Evolutionary conservation across 2,797 vertebrate genomes (phyloP), one percentile per base, ranked within the genome.

Genomic region (Microchirus variegatus): DNA sequence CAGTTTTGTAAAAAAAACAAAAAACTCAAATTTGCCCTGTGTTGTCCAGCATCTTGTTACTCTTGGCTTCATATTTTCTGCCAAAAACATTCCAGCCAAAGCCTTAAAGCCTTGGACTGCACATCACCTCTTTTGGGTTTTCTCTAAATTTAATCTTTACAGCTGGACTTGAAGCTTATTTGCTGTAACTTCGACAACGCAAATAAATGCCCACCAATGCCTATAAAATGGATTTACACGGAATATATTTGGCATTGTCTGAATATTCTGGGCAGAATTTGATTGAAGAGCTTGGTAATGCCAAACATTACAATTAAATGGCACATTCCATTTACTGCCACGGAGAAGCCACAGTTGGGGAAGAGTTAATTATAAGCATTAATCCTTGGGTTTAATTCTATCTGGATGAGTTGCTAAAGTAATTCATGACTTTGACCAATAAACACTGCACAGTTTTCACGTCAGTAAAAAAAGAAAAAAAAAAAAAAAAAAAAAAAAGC

Each of bases 121-220:
- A 10, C 52, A 19, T 51, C 3, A 7, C 35, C 51, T 77, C 59
- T 65, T 75, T 74, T 70, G 17, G 53, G 56, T 57, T 40, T 38
- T 31, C 65, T 68, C 73, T 79, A 82, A 77, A 82, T 48, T 63
- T 64, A 69, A 70, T 68, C 19, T 61, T 78, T 60, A 70, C 45
- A 66, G 63, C 38, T 60, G 37, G 46, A 60, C 5, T 56, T 59
- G 1, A 14, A 52, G 41, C 44, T 50, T 59, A 31, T 36, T 10
- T 35, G 47, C 31, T 22, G 52, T 18, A 40, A 8, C 46, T 49
- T 63, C 44, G n/a, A 45, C 45, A 38, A 37, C 54, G 37, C 11
- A 13, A 36, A 37, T 37, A 12, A 38, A 52, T 16, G 35, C 17
- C 8, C 4, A 48, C 46, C 18, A 2, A 22, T 22, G 46, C 11